Conservation (phyloP, 2,113 vertebrate species). For the Electrona antarctica region DNA sequence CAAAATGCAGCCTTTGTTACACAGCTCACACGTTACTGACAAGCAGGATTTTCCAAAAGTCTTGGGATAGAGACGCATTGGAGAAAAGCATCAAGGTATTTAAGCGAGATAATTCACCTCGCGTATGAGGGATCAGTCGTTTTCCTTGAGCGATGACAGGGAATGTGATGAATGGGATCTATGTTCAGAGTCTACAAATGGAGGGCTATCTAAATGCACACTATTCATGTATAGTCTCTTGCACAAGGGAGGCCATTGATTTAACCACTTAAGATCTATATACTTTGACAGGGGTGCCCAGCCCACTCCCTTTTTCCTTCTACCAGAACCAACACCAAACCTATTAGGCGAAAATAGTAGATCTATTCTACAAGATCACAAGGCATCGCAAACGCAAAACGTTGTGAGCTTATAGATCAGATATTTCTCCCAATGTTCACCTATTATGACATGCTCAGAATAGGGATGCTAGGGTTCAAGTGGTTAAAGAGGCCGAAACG, state of each 20-base stretch:
- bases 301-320: no score
- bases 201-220: background rate
- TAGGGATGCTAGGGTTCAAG: no score
- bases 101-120: background rate
- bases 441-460: no score
- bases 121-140: background rate
- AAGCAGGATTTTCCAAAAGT: constrained; percentile 13
- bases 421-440: no score
- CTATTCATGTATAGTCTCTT: background rate
- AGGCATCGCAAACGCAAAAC: no score
- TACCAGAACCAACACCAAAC: no score
- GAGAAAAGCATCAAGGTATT: background rate
- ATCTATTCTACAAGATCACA: no score
- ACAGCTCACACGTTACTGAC: constrained; percentile 42
- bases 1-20: constrained; percentile 45
- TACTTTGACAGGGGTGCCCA: no score
- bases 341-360: no score
- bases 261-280: background rate
- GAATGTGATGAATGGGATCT: constrained; percentile 2
- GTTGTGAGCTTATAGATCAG: no score
- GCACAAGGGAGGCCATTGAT: constrained; percentile 12
- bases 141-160: background rate
- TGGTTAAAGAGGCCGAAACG: no score
- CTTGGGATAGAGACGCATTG: constrained; percentile 1
- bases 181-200: background rate